Percentiles rank a stretch among this genome's conserved stretches.
phyloP scores from a whole-genome alignment of 2,888 invertebrate species.

The Oscheius myriophilus region DNA sequence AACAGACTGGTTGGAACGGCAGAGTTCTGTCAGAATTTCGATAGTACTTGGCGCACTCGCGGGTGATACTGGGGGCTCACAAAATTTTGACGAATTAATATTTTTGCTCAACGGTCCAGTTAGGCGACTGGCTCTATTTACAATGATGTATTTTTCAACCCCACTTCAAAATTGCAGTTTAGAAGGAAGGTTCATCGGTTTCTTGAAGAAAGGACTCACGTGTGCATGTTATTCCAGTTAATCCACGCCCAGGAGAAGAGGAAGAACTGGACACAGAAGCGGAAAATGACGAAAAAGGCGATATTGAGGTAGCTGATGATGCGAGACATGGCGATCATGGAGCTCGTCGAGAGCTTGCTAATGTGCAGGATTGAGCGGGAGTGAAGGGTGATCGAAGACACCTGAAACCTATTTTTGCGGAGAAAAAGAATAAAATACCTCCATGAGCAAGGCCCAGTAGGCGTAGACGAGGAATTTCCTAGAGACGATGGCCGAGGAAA shows the following conservation, averaged over 20 bases:
- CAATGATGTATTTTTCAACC: too few relatives aligned
- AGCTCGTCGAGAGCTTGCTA: conserved; percentile 43
- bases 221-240: conserved; percentile 50
- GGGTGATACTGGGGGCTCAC: too few relatives aligned
- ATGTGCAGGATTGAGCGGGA: conserved; percentile 48
- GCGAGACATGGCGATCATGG: conserved; percentile 48
- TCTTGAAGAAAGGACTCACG: conserved; percentile 22
- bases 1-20: too few relatives aligned
- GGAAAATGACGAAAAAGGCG: conserved; percentile 47
- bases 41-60: too few relatives aligned
- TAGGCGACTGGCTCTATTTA: too few relatives aligned
- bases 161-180: too few relatives aligned
- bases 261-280: conserved; percentile 49
- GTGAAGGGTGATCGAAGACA: conserved; percentile 52
- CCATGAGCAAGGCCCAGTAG: conserved; percentile 56
- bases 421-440: conserved; percentile 21
- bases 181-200: too few relatives aligned
- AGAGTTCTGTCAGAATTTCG: too few relatives aligned
- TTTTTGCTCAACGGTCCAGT: too few relatives aligned
- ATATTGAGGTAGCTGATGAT: conserved; percentile 42
- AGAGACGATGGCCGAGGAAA: conserved; percentile 44
- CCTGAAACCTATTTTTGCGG: conserved; percentile 17
- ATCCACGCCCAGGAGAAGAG: conserved; percentile 49
- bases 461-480: conserved; percentile 54
- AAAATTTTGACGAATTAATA: too few relatives aligned